A percentile compares a stretch with the other conserved stretches of the same genome.
These are phyloP conservation scores for Pilophorus perplexus DNA, from an alignment of 2,888 invertebrate genomes.

Conservation along the genomic window DNA sequence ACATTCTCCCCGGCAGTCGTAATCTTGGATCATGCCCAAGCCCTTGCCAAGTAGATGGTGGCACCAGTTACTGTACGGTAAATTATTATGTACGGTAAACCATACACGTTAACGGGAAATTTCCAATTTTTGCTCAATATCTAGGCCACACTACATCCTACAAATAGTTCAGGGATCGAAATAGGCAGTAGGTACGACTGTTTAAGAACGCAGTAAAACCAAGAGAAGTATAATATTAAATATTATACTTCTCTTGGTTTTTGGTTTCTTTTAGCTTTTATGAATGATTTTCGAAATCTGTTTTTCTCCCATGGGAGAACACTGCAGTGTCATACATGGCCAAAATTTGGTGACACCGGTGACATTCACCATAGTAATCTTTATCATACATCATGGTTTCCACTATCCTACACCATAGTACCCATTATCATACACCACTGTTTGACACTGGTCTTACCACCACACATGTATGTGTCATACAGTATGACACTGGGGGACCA, in stretches of 20 bases:
- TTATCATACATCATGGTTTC: neutral
- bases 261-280: neutral
- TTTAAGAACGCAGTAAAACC: no score
- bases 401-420: constrained; percentile 1
- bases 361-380: neutral
- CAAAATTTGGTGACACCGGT: constrained; percentile 5
- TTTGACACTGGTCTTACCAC: no score
- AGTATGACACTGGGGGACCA: no score
- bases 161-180: neutral
- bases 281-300: neutral
- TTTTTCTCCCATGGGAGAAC: neutral
- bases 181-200: no score
- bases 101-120: no score
- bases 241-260: no score
- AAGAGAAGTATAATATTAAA: neutral
- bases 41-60: neutral
- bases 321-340: neutral
- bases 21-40: no score
- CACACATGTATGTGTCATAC: no score
- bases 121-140: neutral
- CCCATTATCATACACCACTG: neutral
- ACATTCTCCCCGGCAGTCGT: no score
- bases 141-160: neutral
- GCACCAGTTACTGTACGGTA: no score
- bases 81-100: neutral